Evolutionary conservation across 2,113 vertebrate species (phyloP).

Genomic region (Sphaerodactylus townsendi): DNA sequence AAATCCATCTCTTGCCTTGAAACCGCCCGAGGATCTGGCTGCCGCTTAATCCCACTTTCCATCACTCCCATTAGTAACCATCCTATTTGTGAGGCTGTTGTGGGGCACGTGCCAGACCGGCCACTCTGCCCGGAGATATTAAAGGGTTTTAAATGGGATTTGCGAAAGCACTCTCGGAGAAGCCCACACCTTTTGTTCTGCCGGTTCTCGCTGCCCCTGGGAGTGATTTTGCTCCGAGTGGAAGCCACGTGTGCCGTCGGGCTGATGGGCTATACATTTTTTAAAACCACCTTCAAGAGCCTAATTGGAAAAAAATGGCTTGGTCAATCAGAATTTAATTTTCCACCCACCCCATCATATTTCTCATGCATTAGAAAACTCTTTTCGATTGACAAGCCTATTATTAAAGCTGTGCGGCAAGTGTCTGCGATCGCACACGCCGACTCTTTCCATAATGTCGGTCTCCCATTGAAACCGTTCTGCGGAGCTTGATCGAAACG

Average conservation of each 20-base stretch:
- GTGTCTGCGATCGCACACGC: too few relatives aligned
- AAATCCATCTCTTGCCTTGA: too few relatives aligned
- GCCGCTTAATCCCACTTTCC: too few relatives aligned
- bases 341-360: neutral
- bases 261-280: neutral
- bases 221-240: neutral
- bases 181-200: neutral
- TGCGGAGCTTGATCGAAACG: neutral
- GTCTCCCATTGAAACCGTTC: neutral
- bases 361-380: conserved; percentile 12
- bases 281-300: neutral
- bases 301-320: neutral
- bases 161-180: neutral
- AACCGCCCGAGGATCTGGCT: too few relatives aligned
- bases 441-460: neutral
- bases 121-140: neutral
- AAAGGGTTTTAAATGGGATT: conserved; percentile 1
- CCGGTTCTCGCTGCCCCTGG: neutral
- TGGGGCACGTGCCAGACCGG: neutral
- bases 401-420: neutral
- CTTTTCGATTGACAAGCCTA: conserved; percentile 3
- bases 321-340: conserved; percentile 32
- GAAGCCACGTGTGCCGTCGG: neutral
- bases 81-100: neutral
- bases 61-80: neutral